These are phyloP conservation scores for Wiebesia pumilae DNA, from an alignment of 1,140 invertebrate species.

Conservation along the genomic window DNA sequence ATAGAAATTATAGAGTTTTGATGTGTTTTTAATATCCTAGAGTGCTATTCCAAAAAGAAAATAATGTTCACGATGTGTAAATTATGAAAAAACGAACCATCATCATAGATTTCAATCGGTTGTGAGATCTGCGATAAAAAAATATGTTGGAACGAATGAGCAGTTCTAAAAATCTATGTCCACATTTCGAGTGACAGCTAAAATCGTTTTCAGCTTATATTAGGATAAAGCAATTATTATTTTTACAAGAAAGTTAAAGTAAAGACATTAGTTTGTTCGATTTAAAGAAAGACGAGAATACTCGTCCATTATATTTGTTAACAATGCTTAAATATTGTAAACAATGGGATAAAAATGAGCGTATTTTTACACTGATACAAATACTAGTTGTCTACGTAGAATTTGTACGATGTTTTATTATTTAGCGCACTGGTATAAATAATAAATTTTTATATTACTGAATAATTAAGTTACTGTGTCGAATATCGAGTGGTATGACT, in stretches of 20 bases:
- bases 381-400: not conserved
- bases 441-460: not conserved
- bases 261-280: not conserved
- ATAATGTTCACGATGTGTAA: not conserved
- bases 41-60: conserved; percentile 1
- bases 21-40: too few species aligned
- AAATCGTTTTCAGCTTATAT: not conserved
- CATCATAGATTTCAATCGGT: not conserved
- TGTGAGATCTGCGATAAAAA: not conserved
- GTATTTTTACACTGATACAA: not conserved
- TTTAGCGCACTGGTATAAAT: not conserved
- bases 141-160: not conserved
- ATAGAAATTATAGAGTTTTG: too few species aligned
- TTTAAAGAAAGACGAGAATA: not conserved
- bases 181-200: not conserved
- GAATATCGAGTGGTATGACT: not conserved
- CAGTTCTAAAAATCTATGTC: not conserved
- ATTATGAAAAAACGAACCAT: not conserved
- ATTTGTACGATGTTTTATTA: not conserved
- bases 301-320: not conserved
- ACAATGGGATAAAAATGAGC: not conserved
- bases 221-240: not conserved
- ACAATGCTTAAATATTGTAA: not conserved
- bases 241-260: not conserved
- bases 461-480: not conserved